Percentiles rank a stretch among this genome's conserved stretches.
phyloP scores from a whole-genome alignment of 2,113 vertebrate genomes.

The Elephantulus edwardii region DNA sequence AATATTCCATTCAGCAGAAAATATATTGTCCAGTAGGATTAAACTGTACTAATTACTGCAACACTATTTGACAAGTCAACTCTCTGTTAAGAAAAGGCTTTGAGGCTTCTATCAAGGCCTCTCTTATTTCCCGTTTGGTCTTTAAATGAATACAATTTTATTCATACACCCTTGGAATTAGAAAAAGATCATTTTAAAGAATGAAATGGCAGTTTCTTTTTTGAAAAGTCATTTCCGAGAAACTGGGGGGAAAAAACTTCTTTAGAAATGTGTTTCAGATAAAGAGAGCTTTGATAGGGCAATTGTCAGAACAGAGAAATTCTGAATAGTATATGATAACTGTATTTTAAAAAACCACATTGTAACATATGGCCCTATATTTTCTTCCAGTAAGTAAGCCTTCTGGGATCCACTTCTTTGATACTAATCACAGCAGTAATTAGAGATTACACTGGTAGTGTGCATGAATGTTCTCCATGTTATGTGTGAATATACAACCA shows the following conservation, averaged over 20 bases:
- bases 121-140: conserved; percentile 76
- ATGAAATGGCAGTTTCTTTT: conserved; percentile 73
- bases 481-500: conserved; percentile 70
- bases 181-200: conserved; percentile 72
- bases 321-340: conserved; percentile 69
- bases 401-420: conserved; percentile 77
- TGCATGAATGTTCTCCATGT: conserved; percentile 70
- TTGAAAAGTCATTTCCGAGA: conserved; percentile 73
- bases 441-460: conserved; percentile 79
- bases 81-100: conserved; percentile 74
- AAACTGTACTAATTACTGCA: conserved; percentile 79
- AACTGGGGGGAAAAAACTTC: conserved; percentile 66
- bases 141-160: conserved; percentile 73
- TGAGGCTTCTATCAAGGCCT: conserved; percentile 64
- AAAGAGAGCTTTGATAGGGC: conserved; percentile 75
- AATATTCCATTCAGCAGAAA: conserved; percentile 67
- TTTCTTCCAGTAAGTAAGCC: conserved; percentile 78
- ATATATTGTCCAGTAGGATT: conserved; percentile 63
- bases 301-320: conserved; percentile 74
- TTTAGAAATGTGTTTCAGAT: conserved; percentile 67
- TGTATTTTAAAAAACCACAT: conserved; percentile 64
- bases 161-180: conserved; percentile 71
- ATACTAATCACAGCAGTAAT: conserved; percentile 82
- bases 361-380: conserved; percentile 79
- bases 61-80: conserved; percentile 76